Conservation (phyloP, 2,797 vertebrate genomes). For the Pangasius larnaudii region DNA sequence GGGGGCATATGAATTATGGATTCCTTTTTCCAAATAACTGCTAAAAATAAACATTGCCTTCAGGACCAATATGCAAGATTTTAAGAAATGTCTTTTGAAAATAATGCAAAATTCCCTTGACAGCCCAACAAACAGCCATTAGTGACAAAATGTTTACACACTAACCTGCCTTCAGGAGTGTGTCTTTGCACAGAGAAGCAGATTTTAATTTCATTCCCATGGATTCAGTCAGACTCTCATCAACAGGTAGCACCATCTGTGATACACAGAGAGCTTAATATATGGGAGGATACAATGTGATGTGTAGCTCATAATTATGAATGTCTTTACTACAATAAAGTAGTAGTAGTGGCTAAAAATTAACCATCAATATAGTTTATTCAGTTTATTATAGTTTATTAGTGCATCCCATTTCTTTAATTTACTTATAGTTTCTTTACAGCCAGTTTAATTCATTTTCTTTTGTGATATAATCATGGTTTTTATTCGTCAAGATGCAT, state of each 20-base stretch:
- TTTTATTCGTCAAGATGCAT: neutral
- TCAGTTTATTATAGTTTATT: neutral
- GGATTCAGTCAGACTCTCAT: slow-evolving; percentile 95
- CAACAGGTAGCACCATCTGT: slow-evolving; percentile 94
- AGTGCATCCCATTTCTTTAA: neutral
- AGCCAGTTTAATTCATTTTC: too few species aligned
- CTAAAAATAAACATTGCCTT: slow-evolving; percentile 5
- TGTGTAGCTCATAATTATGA: neutral
- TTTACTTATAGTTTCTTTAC: neutral
- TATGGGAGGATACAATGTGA: neutral
- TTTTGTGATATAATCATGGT: neutral
- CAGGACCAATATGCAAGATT: neutral
- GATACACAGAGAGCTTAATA: neutral
- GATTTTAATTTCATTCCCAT: slow-evolving; percentile 91
- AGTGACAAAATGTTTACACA: slow-evolving; percentile 22
- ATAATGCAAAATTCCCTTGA: neutral
- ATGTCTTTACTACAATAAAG: neutral
- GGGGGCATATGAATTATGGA: neutral
- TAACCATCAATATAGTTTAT: neutral
- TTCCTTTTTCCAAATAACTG: neutral
- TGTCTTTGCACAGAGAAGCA: slow-evolving; percentile 92
- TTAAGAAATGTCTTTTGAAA: neutral
- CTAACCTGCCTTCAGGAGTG: slow-evolving; percentile 91
- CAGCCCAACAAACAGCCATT: neutral
- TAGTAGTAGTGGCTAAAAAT: neutral